Evolutionary conservation across 2,888 invertebrate species (phyloP).

Genomic region (Cremastinae sp.): DNA sequence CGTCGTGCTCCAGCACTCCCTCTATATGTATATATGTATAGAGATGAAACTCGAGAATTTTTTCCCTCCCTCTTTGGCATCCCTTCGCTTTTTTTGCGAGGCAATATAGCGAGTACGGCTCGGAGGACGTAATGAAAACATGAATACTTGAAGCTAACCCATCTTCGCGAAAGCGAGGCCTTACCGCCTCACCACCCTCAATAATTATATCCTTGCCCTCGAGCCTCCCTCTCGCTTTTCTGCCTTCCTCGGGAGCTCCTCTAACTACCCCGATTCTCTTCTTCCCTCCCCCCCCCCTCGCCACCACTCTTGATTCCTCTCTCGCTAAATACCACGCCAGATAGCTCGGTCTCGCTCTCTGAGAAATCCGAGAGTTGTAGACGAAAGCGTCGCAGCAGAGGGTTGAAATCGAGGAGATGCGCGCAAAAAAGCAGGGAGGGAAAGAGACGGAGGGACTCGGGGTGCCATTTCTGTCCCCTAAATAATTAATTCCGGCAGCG

Average conservation of each 20-base stretch:
- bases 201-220: slow-evolving; percentile 80
- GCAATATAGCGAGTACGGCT: slow-evolving; percentile 62
- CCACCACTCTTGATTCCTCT: slow-evolving; percentile 35
- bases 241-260: slow-evolving; percentile 36
- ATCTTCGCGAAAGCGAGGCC: slow-evolving; percentile 61
- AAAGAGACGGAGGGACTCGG: slow-evolving; percentile 69
- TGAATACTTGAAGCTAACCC: slow-evolving; percentile 78
- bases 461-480: slow-evolving; percentile 80
- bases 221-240: slow-evolving; percentile 66
- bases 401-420: slow-evolving; percentile 44
- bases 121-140: slow-evolving; percentile 78
- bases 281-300: slow-evolving; percentile 37
- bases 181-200: slow-evolving; percentile 72
- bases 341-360: slow-evolving; percentile 64
- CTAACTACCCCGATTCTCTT: slow-evolving; percentile 15
- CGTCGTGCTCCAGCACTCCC: too few relatives aligned
- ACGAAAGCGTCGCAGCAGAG: slow-evolving; percentile 49
- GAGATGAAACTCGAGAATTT: slow-evolving; percentile 44
- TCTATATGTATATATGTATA: too few relatives aligned
- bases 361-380: slow-evolving; percentile 52
- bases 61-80: too few relatives aligned
- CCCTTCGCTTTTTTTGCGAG: slow-evolving; percentile 60
- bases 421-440: slow-evolving; percentile 42
- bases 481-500: slow-evolving; percentile 80
- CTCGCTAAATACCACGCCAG: slow-evolving; percentile 35